phyloP scores from a whole-genome alignment of 2,113 vertebrate genomes.

The Rhea pennata region DNA sequence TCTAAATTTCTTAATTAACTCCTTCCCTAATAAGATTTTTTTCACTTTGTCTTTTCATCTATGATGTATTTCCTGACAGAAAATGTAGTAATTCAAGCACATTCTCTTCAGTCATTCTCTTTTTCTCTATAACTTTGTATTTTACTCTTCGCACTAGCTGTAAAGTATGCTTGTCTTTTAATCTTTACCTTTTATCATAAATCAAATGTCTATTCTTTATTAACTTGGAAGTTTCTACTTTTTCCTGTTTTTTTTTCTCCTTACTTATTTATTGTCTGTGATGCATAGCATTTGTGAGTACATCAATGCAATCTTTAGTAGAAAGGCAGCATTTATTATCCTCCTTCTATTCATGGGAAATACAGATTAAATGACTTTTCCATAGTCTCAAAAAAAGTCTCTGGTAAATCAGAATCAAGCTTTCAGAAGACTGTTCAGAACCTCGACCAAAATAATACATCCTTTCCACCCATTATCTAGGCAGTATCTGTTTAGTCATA shows the following conservation, averaged over 20 bases:
- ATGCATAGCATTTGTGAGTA: background rate
- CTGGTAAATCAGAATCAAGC: background rate
- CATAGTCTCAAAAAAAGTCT: background rate
- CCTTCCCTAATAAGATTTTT: accelerated
- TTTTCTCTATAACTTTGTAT: background rate
- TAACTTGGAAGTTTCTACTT: background rate
- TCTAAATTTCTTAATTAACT: background rate
- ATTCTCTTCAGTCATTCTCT: background rate
- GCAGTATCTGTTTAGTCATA: background rate
- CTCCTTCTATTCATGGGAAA: background rate
- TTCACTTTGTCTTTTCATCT: background rate
- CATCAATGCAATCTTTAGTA: background rate
- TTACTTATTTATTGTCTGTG: background rate
- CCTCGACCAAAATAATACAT: background rate
- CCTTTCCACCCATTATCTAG: background rate
- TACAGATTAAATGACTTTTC: background rate
- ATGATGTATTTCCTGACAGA: background rate
- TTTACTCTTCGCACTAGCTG: background rate
- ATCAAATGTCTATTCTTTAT: background rate
- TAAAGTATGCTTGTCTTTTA: background rate
- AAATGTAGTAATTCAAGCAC: background rate
- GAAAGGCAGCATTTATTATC: background rate
- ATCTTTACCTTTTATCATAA: background rate
- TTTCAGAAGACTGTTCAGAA: background rate
- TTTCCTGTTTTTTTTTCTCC: background rate